Conservation (phyloP, 1,140 invertebrate genomes). For the Metopolophium dirhodum region DNA sequence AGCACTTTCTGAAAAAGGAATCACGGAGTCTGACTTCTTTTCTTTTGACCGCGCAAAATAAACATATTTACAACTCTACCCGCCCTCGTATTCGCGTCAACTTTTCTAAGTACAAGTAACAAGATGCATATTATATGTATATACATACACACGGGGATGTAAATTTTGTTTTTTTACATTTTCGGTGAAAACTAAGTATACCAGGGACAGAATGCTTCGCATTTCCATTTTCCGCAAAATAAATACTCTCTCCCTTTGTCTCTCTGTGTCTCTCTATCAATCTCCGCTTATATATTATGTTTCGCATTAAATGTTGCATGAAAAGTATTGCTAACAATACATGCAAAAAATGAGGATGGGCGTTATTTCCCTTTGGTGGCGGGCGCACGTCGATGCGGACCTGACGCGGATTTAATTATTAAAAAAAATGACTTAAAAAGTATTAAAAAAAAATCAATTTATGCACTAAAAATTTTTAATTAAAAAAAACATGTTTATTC, state of each 20-base stretch:
- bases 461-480: too few species aligned
- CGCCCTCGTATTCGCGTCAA: neutral
- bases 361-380: too few species aligned
- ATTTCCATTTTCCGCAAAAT: neutral
- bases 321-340: neutral
- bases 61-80: neutral
- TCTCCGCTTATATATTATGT: neutral
- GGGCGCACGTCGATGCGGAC: too few species aligned
- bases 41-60: neutral
- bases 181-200: neutral
- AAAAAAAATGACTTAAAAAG: too few species aligned
- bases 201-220: neutral
- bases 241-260: neutral
- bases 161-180: neutral
- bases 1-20: neutral
- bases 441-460: too few species aligned
- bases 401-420: too few species aligned
- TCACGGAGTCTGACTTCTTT: neutral
- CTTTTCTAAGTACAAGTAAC: neutral
- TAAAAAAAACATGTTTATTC: too few species aligned
- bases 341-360: too few species aligned
- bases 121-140: neutral
- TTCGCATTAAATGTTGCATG: neutral
- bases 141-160: neutral
- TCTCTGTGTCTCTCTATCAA: neutral